Evolutionary conservation across 2,888 invertebrate species (phyloP), one percentile per base, ranked within the genome.

Genomic region (Neoascia interrupta): DNA sequence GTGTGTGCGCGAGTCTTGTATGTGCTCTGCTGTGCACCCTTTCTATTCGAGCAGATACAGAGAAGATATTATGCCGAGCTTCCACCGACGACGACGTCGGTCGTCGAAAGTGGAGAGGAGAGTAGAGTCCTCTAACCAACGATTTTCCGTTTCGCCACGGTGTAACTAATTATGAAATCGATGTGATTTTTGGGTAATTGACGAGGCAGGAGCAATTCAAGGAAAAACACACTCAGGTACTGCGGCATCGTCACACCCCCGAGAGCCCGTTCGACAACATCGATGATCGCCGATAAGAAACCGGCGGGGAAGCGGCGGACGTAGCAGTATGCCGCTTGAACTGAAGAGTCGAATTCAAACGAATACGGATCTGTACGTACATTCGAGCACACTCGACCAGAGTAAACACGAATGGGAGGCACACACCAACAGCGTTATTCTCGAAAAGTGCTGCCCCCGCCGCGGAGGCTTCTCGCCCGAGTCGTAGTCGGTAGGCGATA

Each of bases 371-470:
- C 28, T 58, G 26, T 53, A 63, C 43, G 23, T 23, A 49, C 47
- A 72, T 60, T 60, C 45, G 34, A 54, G 58, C 31, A 63, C 47
- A 72, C 60, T 79, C n/a, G n/a, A n/a, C 54, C 15, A 79, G 45
- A 53, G 64, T 72, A 79, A 76, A 66, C 74, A 64, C 72, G 60
- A 28, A 72, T 37, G 26, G 49, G 43, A 70, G 41, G 45, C 37
- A 66, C 66, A 72, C 72, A 63, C 56, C 47, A 47, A 60, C 69
- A 54, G 37, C 51, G 43, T 63, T 61, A 54, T 61, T 74, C 54
- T 68, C 54, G 34, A 75, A 75, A 63, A 60, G 15, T 36, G 36
- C 21, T 74, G 74, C 73, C 49, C 74, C 61, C 70, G 53, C 56
- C 54, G 16, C 56, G 23, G 28, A 60, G 11, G 47, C 36, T 16